Evolutionary conservation across 2,888 invertebrate species (phyloP).

Genomic region (Sacculina carcini): DNA sequence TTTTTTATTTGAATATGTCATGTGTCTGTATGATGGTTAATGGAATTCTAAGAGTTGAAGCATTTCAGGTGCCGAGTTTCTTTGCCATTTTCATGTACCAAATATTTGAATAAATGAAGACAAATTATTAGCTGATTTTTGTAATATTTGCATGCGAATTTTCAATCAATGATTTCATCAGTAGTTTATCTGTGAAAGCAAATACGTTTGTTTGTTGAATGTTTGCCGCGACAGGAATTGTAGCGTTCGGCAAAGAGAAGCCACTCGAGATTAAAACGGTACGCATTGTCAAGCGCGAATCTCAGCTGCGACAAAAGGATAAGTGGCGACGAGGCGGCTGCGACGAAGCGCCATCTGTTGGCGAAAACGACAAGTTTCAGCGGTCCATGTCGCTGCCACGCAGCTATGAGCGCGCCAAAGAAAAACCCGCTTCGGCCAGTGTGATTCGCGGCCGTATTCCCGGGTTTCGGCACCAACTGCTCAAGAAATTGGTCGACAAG

Average conservation of each 20-base stretch:
- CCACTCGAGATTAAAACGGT: constrained; percentile 68
- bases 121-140: too few relatives aligned
- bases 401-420: constrained; percentile 18
- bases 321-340: constrained; percentile 15
- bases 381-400: constrained; percentile 23
- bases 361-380: constrained; percentile 23
- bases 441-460: neutral
- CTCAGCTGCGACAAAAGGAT: constrained; percentile 41
- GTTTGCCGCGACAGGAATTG: too few relatives aligned
- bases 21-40: too few relatives aligned
- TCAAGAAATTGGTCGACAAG: neutral
- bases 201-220: constrained; percentile 21
- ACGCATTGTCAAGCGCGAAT: constrained; percentile 70
- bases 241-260: constrained; percentile 51
- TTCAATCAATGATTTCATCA: too few relatives aligned
- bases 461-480: neutral
- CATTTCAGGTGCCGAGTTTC: too few relatives aligned
- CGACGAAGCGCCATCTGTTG: constrained; percentile 20
- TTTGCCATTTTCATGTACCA: too few relatives aligned
- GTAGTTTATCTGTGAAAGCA: neutral
- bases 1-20: too few relatives aligned
- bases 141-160: too few relatives aligned
- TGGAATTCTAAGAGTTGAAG: too few relatives aligned
- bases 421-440: neutral
- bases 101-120: too few relatives aligned